Evolutionary conservation across 2,888 invertebrate genomes (phyloP).

Genomic region (Embidobia sp.): DNA sequence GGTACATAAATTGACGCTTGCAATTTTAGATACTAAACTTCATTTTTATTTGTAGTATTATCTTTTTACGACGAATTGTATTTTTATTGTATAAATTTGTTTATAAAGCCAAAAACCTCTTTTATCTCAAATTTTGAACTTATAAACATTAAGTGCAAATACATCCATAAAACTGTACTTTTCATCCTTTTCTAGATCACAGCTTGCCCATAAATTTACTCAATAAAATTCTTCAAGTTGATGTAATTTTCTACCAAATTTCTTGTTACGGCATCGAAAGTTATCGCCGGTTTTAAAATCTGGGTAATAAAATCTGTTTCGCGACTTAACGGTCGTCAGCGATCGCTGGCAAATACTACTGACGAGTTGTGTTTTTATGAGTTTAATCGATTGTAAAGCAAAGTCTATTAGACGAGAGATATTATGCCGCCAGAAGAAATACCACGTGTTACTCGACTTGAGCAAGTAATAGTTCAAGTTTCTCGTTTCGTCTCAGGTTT

Average conservation of each 20-base stretch:
- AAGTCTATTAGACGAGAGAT: slow-evolving; percentile 67
- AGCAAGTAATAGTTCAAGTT: slow-evolving; percentile 57
- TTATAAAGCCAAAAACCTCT: too few relatives aligned
- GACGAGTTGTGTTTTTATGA: slow-evolving; percentile 72
- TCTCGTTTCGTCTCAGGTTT: slow-evolving; percentile 52
- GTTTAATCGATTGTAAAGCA: slow-evolving; percentile 76
- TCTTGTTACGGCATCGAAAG: background rate
- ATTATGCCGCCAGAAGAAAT: slow-evolving; percentile 53
- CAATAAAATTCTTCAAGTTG: background rate
- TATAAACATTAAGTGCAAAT: too few relatives aligned
- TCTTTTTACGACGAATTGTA: too few relatives aligned
- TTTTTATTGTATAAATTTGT: too few relatives aligned
- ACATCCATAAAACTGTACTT: too few relatives aligned
- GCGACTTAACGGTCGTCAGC: background rate
- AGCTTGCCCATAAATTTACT: background rate
- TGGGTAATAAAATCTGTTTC: background rate
- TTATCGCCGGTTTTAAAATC: background rate
- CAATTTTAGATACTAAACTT: too few relatives aligned
- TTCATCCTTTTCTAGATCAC: background rate
- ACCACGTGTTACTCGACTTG: slow-evolving; percentile 43
- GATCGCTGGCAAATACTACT: slow-evolving; percentile 42
- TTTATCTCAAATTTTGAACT: too few relatives aligned
- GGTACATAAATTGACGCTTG: too few relatives aligned
- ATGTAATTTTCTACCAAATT: background rate
- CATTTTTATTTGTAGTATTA: too few relatives aligned